phyloP scores from a whole-genome alignment of 2,888 invertebrate species.

The Carabus problematicus region DNA sequence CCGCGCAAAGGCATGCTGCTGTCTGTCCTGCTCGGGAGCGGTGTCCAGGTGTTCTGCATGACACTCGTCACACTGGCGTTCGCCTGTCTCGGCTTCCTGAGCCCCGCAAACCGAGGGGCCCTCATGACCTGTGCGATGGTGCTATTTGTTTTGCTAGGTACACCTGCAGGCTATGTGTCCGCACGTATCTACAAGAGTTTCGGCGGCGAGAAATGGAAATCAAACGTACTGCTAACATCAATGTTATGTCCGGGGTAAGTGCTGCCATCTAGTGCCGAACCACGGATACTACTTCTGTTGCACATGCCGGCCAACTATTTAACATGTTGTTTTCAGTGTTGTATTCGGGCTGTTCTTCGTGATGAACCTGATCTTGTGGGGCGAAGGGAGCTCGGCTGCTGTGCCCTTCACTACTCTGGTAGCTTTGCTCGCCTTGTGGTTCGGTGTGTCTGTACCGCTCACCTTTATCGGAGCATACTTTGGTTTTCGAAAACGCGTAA shows the following conservation, averaged over 20 bases:
- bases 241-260: constrained; percentile 95
- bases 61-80: constrained; percentile 94
- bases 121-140: constrained; percentile 98
- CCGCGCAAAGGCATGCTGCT: constrained; percentile 96
- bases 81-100: constrained; percentile 98
- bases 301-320: no score
- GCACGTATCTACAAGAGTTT: constrained; percentile 98
- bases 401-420: constrained; percentile 96
- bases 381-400: constrained; percentile 93
- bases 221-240: constrained; percentile 94
- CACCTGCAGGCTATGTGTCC: constrained; percentile 96
- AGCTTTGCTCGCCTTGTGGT: constrained; percentile 94
- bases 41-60: constrained; percentile 96
- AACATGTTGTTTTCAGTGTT: constrained; percentile 70
- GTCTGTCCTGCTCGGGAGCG: constrained; percentile 95
- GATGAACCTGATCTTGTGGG: constrained; percentile 96
- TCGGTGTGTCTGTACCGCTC: constrained; percentile 96
- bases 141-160: constrained; percentile 94
- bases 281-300: no score
- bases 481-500: constrained; percentile 95
- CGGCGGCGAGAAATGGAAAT: constrained; percentile 98
- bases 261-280: background rate
- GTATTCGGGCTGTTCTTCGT: constrained; percentile 97
- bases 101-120: constrained; percentile 97
- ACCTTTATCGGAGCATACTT: constrained; percentile 98